Evolutionary conservation across 1,140 invertebrate species (phyloP).

Genomic region (Paraescarpia echinospica): DNA sequence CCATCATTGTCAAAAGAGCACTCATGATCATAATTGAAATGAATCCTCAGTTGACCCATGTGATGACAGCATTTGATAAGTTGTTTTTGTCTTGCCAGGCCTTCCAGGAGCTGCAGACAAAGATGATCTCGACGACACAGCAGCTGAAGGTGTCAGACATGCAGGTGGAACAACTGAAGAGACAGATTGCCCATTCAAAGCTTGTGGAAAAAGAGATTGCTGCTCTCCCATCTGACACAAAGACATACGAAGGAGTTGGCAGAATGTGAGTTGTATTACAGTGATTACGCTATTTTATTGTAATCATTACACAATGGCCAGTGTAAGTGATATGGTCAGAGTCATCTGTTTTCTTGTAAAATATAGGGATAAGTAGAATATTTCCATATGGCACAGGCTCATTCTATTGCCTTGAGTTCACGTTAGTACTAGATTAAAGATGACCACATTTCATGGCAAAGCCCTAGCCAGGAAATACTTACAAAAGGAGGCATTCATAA

Average conservation of each 20-base stretch:
- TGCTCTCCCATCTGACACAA: conserved; percentile 65
- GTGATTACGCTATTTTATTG: neutral
- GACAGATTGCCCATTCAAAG: conserved; percentile 70
- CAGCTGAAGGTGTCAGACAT: conserved; percentile 78
- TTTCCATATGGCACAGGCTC: no score
- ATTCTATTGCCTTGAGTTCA: no score
- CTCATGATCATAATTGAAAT: no score
- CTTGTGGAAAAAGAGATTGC: conserved; percentile 69
- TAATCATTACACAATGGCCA: neutral
- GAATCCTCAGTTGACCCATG: neutral
- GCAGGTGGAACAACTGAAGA: conserved; percentile 74
- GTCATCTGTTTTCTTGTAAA: no score
- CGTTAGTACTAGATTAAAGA: no score
- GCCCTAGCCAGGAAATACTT: no score
- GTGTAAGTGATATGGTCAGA: neutral
- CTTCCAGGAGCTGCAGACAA: conserved; percentile 80
- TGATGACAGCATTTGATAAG: neutral
- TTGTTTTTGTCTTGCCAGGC: conserved; percentile 62
- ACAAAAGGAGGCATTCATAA: no score
- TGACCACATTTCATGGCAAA: no score
- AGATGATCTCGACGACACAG: conserved; percentile 77
- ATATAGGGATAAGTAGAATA: no score
- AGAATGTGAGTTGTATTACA: conserved; percentile 64
- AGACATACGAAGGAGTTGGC: conserved; percentile 78
- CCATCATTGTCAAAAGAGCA: no score